Base-by-base conservation (phyloP, 2,797 vertebrate species). In the Petrocephalus schoutedeni region DNA sequence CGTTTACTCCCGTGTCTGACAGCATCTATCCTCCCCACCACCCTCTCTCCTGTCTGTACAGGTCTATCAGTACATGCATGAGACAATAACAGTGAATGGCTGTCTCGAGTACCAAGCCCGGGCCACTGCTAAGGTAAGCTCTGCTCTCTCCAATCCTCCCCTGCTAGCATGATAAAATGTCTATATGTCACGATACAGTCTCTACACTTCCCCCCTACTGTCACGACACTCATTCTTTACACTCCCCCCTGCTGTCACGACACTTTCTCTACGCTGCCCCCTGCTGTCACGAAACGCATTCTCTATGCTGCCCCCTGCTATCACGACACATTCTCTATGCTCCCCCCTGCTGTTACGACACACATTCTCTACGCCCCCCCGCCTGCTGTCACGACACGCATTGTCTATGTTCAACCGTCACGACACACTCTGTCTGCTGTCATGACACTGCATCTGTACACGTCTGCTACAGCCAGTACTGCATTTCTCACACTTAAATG, bases 51-150 rank as follows among this genome's bases (percentile, higher is more conserved):
- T 89, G 91, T 21, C 90, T 89, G 80, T 91, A 16, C 95, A 99
- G 98, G 98, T 99, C 85, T 99, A 99, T 95, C 98, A 99, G 93
- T 99, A 99, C 91, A 99, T 99, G 98, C 98, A 99, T 91, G 98
- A 99, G 97, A 99, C 98, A 86, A 99, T 99, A 91, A 98, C 97
- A 86, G 97, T 99, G 92, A 99, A 98, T 91, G 98, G 98, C 93
- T 99, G 98, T 90, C 98, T 98, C 0, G 98, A 99, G 92, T 99
- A 99, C 95, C 98, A 98, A 93, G 98, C 98, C 51, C 97, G 98
- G 91, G 98, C 98, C 89, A 99, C 98, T 12, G 98, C 98, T 87
- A 99, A 99, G 98, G 98, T 99, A 95, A 95, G 96, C 86, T 23
- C 89, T 71, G 83, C 54, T 71, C 36, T 90, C 92, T 83, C 80